A percentile compares a stretch with the other conserved stretches of the same genome.
phyloP scores from a whole-genome alignment of 2,888 invertebrate genomes.

The Ectemnius lituratus region DNA sequence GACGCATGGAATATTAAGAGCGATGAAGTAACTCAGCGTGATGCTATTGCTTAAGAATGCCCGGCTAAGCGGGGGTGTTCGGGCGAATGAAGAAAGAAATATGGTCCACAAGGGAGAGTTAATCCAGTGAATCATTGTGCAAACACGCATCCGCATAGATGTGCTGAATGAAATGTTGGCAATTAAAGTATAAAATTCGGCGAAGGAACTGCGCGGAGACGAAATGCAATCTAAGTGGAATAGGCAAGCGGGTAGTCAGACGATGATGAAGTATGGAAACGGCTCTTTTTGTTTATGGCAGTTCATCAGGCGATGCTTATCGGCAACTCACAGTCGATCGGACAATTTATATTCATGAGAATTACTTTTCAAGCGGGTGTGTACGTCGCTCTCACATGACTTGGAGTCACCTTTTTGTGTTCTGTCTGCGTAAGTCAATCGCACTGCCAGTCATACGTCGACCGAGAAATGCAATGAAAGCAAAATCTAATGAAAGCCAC shows the following conservation, averaged over 20 bases:
- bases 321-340: slow-evolving; percentile 24
- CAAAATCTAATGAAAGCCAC: slow-evolving; percentile 43
- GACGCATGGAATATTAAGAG: slow-evolving; percentile 3
- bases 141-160: neutral
- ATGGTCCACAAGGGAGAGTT: too few relatives aligned
- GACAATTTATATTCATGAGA: slow-evolving; percentile 68
- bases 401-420: slow-evolving; percentile 36
- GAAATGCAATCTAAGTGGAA: slow-evolving; percentile 30
- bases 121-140: too few relatives aligned
- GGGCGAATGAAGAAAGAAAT: neutral
- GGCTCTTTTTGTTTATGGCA: slow-evolving; percentile 25
- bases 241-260: slow-evolving; percentile 41
- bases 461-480: slow-evolving; percentile 40
- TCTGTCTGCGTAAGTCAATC: slow-evolving; percentile 46
- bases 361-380: slow-evolving; percentile 55
- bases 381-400: slow-evolving; percentile 26
- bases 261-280: slow-evolving; percentile 33
- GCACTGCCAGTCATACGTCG: slow-evolving; percentile 46
- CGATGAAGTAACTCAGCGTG: neutral
- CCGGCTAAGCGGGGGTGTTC: neutral
- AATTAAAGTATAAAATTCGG: slow-evolving; percentile 5
- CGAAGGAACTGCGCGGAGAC: slow-evolving; percentile 24
- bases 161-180: neutral
- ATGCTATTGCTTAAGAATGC: neutral
- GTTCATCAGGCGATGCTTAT: slow-evolving; percentile 28